Evolutionary conservation across 2,888 invertebrate genomes (phyloP).

Genomic region (Epistrophe eligans): DNA sequence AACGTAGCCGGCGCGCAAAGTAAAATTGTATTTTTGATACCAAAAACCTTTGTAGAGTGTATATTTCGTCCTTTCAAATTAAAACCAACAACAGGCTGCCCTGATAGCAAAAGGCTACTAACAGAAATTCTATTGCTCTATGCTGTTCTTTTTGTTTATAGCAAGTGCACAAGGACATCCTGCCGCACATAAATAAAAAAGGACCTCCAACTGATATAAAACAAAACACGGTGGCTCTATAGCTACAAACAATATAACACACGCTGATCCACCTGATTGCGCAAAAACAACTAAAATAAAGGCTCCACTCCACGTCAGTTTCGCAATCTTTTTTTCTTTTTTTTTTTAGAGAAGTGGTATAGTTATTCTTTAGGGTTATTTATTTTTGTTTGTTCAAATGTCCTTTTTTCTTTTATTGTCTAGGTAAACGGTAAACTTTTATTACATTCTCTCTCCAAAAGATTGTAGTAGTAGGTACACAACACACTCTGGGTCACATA

Average conservation of each 20-base stretch:
- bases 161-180: slow-evolving; percentile 34
- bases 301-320: background rate
- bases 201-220: slow-evolving; percentile 38
- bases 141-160: background rate
- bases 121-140: slow-evolving; percentile 24
- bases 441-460: slow-evolving; percentile 61
- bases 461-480: slow-evolving; percentile 6
- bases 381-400: slow-evolving; percentile 40
- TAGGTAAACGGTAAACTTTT: slow-evolving; percentile 74
- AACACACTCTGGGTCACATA: background rate
- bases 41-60: slow-evolving; percentile 29
- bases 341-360: slow-evolving; percentile 22
- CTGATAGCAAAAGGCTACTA: slow-evolving; percentile 42
- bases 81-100: slow-evolving; percentile 72
- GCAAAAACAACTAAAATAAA: slow-evolving; percentile 63
- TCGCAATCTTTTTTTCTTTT: slow-evolving; percentile 42
- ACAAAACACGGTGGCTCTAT: slow-evolving; percentile 44
- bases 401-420: slow-evolving; percentile 57
- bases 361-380: slow-evolving; percentile 71
- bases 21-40: slow-evolving; percentile 39
- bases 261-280: slow-evolving; percentile 68
- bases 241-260: slow-evolving; percentile 21
- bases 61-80: slow-evolving; percentile 68
- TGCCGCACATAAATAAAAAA: slow-evolving; percentile 54
- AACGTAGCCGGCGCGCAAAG: background rate